Percentiles rank a stretch among this genome's conserved stretches.
Conservation (phyloP, 2,113 vertebrate genomes). For the Stictonetta naevosa region DNA sequence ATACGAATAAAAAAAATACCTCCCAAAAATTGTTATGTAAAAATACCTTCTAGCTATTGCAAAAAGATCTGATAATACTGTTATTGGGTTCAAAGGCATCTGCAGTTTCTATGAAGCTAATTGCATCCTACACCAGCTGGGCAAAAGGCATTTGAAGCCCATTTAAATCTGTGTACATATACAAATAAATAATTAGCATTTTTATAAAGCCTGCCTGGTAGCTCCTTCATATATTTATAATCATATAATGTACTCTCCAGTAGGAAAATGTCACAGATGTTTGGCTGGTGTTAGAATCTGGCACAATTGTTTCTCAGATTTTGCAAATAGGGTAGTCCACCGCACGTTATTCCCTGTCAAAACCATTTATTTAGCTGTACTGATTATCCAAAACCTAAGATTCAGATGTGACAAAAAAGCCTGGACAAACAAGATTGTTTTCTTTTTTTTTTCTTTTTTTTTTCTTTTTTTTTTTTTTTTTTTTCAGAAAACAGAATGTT, state of each 20-base stretch:
- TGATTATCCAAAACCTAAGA: not conserved
- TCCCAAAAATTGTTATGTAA: not conserved
- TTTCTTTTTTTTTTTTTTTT: not conserved
- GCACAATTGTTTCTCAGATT: not conserved
- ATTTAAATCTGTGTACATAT: constrained; percentile 59
- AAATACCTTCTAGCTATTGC: not conserved
- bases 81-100: constrained; percentile 45
- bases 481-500: not conserved
- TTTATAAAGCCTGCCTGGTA: constrained; percentile 55
- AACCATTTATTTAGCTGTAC: not conserved
- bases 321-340: not conserved
- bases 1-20: not conserved
- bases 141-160: constrained; percentile 57
- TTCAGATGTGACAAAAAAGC: not conserved
- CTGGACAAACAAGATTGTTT: not conserved
- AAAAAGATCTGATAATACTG: constrained; percentile 28
- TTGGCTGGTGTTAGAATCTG: constrained; percentile 21
- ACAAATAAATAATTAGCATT: constrained; percentile 72
- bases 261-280: constrained; percentile 49
- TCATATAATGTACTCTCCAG: not conserved
- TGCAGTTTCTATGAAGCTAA: constrained; percentile 55
- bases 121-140: constrained; percentile 58
- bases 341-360: not conserved
- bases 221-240: constrained; percentile 24
- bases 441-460: not conserved